Evolutionary conservation across 1,140 invertebrate genomes (phyloP), one percentile per base, ranked within the genome.

Genomic region (Eupeodes corollae): DNA sequence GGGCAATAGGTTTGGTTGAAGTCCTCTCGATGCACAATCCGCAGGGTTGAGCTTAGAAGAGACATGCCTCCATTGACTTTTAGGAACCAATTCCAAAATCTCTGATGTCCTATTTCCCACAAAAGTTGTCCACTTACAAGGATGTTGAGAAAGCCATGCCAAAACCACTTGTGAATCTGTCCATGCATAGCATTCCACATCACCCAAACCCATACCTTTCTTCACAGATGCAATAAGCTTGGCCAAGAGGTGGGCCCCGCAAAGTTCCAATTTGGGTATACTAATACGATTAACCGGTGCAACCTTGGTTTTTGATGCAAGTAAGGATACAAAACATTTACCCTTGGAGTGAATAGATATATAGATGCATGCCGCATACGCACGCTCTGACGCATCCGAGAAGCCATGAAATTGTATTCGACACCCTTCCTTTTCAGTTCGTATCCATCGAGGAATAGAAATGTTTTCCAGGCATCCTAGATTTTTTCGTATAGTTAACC

Each of bases 221-320:
- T 9, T 34, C n/a, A 34, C 9, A n/a, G 33, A 34, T 9, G 9
- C n/a, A 10, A 34, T 34, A 10, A 46, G 14, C 26, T 39, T 26
- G 6, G 16, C 5, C 15, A 40, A 14, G 13, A 46, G 19, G 2
- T 11, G n/a, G 2, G 45, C 45, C 11, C 10, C 45, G 19, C 45
- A 46, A 3, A 72, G 47, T 49, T 72, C 70, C 1, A 72, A 44
- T 14, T 63, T 45, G 0, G 70, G 69, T 16, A 70, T 59, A 3
- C 61, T 61, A 2, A 61, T 30, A 5, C 42, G 16, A 42, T 54
- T 51, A 11, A 58, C 19, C 11, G 59, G 53, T 21, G 47, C 47
- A 11, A 61, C 53, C 42, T 50, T 57, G 6, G 52, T 44, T 45
- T 61, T 59, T 1, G 54, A 50, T 13, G 49, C 39, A 14, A 70